Base-by-base conservation (phyloP, 2,797 vertebrate genomes). In the Neostethus bicornis region DNA sequence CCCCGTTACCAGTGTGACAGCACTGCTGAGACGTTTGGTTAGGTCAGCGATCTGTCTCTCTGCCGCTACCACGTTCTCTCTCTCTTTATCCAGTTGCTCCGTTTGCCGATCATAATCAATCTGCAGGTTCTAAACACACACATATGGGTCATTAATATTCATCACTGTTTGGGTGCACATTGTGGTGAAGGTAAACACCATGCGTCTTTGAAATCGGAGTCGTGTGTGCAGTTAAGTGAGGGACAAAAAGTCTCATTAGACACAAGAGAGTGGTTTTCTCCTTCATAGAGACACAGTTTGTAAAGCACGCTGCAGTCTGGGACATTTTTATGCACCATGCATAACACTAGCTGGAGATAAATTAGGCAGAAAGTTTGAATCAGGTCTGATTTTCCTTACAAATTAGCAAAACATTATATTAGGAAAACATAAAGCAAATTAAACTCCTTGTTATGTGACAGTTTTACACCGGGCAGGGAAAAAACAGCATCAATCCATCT, bases 81-180 rank as follows among this genome's bases (percentile, higher is more conserved):
- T 92, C 87, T 96, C 94, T 73, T 90, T 83, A 90, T 99, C 96
- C 91, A 99, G 87, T 72, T 92, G 80, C 81, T 97, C 96, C 14
- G 90, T 93, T 83, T 96, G 96, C 55, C 88, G 92, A 85, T 99
- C 97, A 4, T 97, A 98, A 84, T 96, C 96, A 71, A 94, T 79
- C 85, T 96, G 85, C 73, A 98, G 90, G 89, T 95, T 96, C 97
- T 99, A 77, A 59, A 88, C 73, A 63, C 54, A 42, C 43, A 61
- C 59, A 49, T 49, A 47, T 32, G 45, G 46, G 59, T 11, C 58
- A 55, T 66, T 42, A 42, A 38, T 60, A 73, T 52, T 72, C 46
- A 77, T 74, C 49, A 61, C 57, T 28, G 12, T 42, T 32, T 4
- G 23, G 25, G 4, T 61, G 31, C 75, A 59, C 58, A 50, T 58